These are phyloP conservation scores for Pollicipes pollicipes DNA, from an alignment of 1,140 invertebrate species.

Conservation along the genomic window DNA sequence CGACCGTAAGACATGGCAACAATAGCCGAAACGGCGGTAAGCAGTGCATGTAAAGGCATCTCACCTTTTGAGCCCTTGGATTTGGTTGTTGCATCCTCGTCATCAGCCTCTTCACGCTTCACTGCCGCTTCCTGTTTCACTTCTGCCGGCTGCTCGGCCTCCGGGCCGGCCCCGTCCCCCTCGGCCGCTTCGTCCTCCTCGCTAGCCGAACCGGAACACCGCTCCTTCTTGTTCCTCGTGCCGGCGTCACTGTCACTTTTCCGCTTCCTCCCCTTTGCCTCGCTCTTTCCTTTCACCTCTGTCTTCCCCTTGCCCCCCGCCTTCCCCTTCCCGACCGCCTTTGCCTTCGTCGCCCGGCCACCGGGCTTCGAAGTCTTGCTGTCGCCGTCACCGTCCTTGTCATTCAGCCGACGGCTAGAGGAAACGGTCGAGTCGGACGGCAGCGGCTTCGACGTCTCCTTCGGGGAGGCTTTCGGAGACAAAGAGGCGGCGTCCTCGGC, in stretches of 20 bases:
- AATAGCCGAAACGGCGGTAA: too few species aligned
- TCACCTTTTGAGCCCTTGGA: too few species aligned
- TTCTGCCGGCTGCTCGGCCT: not conserved
- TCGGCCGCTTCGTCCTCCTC: not conserved
- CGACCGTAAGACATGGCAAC: too few species aligned
- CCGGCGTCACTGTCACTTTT: not conserved
- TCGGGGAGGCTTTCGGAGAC: too few species aligned
- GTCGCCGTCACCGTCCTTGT: too few species aligned
- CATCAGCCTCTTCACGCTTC: not conserved
- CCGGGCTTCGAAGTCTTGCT: too few species aligned
- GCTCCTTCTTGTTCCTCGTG: not conserved
- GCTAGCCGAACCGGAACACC: not conserved
- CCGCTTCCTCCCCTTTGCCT: not conserved
- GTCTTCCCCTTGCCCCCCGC: constrained; percentile 4
- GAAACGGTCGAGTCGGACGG: too few species aligned
- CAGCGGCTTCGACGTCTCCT: too few species aligned
- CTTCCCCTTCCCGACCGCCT: not conserved
- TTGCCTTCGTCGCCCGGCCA: not conserved
- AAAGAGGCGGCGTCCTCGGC: too few species aligned
- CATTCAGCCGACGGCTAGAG: too few species aligned
- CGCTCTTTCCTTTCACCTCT: not conserved
- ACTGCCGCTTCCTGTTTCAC: not conserved
- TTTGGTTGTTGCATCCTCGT: not conserved
- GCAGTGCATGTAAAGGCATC: too few species aligned
- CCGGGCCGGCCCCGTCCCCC: not conserved